Percentiles rank a stretch among this genome's conserved stretches.
These are phyloP conservation scores for Poicephalus gulielmi DNA, from an alignment of 2,113 vertebrate genomes.

Conservation along the genomic window DNA sequence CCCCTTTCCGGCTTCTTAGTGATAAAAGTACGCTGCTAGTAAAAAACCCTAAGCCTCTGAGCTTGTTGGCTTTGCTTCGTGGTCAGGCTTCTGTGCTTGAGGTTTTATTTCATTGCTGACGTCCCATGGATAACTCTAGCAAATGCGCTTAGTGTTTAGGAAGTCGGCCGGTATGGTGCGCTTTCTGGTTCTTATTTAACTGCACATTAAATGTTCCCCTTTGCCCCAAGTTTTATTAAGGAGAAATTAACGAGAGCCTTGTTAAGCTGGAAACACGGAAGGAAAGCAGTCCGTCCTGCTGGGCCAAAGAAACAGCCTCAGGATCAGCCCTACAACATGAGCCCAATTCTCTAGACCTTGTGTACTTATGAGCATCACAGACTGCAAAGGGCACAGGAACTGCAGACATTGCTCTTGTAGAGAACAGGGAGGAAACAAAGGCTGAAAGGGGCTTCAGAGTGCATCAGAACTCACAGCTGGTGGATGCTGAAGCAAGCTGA, in stretches of 20 bases:
- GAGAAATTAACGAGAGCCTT: conserved; percentile 41
- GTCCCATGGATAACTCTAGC: neutral
- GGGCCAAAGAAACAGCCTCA: neutral
- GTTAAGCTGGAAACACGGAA: neutral
- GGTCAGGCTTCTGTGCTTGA: neutral
- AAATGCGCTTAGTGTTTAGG: neutral
- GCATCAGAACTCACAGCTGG: neutral
- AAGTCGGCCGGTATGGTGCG: neutral
- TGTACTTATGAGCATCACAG: neutral
- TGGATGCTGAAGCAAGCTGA: fast-evolving
- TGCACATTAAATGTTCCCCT: neutral
- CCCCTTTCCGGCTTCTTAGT: neutral
- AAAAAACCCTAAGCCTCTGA: neutral
- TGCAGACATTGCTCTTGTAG: neutral
- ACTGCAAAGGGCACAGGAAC: neutral
- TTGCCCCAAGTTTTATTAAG: conserved; percentile 39
- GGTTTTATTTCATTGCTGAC: neutral
- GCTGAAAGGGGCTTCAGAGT: neutral
- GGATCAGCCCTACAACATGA: neutral
- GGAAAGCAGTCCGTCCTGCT: neutral
- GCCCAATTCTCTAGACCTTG: neutral
- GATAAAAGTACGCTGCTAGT: neutral
- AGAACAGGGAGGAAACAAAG: neutral
- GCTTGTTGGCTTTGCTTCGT: neutral
- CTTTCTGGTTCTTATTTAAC: conserved; percentile 25